Evolutionary conservation across 2,797 vertebrate genomes (phyloP), one percentile per base, ranked within the genome.

Genomic region (Intellagama lesueurii): DNA sequence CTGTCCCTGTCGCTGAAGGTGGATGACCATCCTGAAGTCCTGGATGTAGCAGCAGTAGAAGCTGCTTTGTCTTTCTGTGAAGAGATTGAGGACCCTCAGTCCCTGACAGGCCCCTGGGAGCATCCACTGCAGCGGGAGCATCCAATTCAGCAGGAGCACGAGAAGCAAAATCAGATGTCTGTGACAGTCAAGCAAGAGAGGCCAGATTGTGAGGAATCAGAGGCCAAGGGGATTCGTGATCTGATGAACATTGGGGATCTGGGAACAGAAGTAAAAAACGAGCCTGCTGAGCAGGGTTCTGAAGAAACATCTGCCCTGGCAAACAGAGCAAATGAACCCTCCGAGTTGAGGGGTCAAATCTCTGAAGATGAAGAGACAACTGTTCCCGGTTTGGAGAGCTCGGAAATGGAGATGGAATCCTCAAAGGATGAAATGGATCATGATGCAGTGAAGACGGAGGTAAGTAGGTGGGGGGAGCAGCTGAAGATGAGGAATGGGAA

Each of bases 11-110:
- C 85, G 88, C 90, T 91, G 73, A 97, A 99, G 99, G 98, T 98
- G 56, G 98, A 98, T 0, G 98, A 98, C 92, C 97, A 98, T 90
- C 97, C 98, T 28, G 99, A 99, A 95, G 98, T 98, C 69, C 95
- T 99, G 95, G 99, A 99, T 94, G 98, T 98, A 60, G 99, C 98
- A 56, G 98, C 98, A 68, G 98, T 99, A 35, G 99, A 99, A 95
- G 98, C 98, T 70, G 99, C 98, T 83, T 95, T 99, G 72, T 99
- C 98, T 49, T 98, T 99, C 95, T 99, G 98, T 3, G 98, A 99
- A 96, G 98, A 99, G 91, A 98, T 98, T 0, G 98, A 98, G 87
- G 98, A 98, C 49, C 97, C 98, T 88, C 98, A 99, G 91, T 94
- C 97, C 52, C 96, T 99, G 85, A 96, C 98, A 72, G 97, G 97